Conservation (phyloP, 2,888 invertebrate genomes). For the Endotricha flammealis region DNA sequence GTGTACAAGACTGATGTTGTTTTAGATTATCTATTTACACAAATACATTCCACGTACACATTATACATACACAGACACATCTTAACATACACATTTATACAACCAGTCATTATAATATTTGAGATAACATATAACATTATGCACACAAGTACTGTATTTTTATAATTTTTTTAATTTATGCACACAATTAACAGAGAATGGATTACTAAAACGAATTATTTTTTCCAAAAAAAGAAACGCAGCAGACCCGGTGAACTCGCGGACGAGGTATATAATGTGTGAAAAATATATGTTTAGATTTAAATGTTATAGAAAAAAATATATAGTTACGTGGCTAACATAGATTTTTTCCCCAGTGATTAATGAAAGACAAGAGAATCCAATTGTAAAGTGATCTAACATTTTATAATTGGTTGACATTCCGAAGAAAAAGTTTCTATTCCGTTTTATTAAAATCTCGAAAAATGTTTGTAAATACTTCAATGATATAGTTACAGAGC, state of each 20-base stretch:
- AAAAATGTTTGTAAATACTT: slow-evolving; percentile 15
- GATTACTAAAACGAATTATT: slow-evolving; percentile 69
- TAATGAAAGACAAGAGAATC: slow-evolving; percentile 30
- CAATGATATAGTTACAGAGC: slow-evolving; percentile 29
- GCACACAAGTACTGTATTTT: slow-evolving; percentile 17
- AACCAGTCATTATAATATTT: slow-evolving; percentile 6
- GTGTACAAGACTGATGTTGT: slow-evolving; percentile 17
- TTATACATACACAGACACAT: slow-evolving; percentile 3
- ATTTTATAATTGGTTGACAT: slow-evolving; percentile 8
- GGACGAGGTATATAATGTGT: slow-evolving; percentile 82
- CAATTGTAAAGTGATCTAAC: slow-evolving; percentile 13
- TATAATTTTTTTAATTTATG: slow-evolving; percentile 37
- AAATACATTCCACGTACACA: slow-evolving; percentile 10
- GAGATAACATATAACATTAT: slow-evolving; percentile 16
- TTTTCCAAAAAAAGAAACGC: slow-evolving; percentile 82
- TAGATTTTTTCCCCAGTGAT: slow-evolving; percentile 64
- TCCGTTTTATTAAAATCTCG: slow-evolving; percentile 2
- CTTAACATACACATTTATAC: neutral
- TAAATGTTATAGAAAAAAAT: slow-evolving; percentile 60
- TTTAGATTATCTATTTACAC: slow-evolving; percentile 5
- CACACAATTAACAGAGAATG: slow-evolving; percentile 70
- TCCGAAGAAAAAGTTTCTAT: neutral
- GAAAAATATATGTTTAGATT: slow-evolving; percentile 70
- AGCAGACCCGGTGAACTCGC: slow-evolving; percentile 89
- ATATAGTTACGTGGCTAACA: slow-evolving; percentile 72